phyloP scores from a whole-genome alignment of 2,888 invertebrate species.

The Hypsopygia costalis region DNA sequence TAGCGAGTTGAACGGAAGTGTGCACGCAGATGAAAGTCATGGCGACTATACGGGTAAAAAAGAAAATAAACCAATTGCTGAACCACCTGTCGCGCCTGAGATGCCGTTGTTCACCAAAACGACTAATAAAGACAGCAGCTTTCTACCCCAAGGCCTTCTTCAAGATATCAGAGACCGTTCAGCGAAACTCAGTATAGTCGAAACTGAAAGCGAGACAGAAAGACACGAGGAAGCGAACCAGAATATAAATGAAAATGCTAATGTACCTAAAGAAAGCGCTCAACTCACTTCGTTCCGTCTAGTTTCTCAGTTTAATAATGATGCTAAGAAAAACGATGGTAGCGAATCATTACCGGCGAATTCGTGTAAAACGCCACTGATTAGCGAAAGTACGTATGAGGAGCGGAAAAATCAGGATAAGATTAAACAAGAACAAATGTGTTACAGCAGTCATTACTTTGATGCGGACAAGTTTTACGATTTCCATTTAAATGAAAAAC shows the following conservation, averaged over 20 bases:
- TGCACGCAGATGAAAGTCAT: conserved; percentile 72
- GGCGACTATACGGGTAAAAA: conserved; percentile 59
- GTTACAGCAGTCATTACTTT: conserved; percentile 80
- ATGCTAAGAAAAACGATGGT: conserved; percentile 48
- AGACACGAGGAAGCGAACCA: conserved; percentile 54
- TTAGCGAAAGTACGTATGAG: conserved; percentile 85
- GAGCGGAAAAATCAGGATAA: conserved; percentile 80
- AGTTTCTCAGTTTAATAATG: conserved; percentile 72
- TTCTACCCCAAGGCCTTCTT: conserved; percentile 84
- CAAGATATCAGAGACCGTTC: conserved; percentile 86
- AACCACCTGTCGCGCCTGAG: conserved; percentile 53
- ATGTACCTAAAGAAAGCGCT: conserved; percentile 71
- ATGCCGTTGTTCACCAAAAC: conserved; percentile 50
- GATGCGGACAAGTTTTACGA: conserved; percentile 90
- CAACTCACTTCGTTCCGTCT: conserved; percentile 75
- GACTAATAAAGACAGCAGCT: conserved; percentile 65
- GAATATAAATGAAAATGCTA: conserved; percentile 71
- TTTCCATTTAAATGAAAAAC: conserved; percentile 90
- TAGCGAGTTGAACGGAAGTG: conserved; percentile 81
- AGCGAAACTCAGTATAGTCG: conserved; percentile 69
- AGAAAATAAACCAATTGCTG: conserved; percentile 52
- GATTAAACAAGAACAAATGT: conserved; percentile 62
- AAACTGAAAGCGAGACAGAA: conserved; percentile 65
- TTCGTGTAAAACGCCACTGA: conserved; percentile 65
- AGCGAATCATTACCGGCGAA: conserved; percentile 45